A percentile compares a stretch with the other conserved stretches of the same genome.
phyloP scores from a whole-genome alignment of 2,797 vertebrate genomes.

The Arrhamphus sclerolepis region DNA sequence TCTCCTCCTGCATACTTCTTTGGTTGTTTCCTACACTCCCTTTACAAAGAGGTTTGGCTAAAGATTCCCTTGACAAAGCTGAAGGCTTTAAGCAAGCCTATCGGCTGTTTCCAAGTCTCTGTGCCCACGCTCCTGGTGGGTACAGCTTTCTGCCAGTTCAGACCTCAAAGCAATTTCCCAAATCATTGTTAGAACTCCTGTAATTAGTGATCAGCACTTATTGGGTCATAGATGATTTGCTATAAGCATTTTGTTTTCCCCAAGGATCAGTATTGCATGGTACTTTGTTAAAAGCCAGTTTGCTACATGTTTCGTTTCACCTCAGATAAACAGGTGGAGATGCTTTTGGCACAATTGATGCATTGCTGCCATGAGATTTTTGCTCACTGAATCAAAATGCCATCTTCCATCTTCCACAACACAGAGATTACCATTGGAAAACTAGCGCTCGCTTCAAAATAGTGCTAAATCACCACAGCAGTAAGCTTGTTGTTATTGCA shows the following conservation, averaged over 20 bases:
- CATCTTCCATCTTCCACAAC: constrained; percentile 46
- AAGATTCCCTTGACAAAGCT: constrained; percentile 59
- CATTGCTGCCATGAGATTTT: constrained; percentile 43
- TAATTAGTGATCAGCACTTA: constrained; percentile 50
- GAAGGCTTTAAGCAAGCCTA: constrained; percentile 53
- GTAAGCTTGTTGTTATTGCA: constrained; percentile 52
- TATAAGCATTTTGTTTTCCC: constrained; percentile 28
- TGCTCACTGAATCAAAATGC: constrained; percentile 55
- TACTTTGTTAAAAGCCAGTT: constrained; percentile 53
- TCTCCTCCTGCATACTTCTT: constrained; percentile 51
- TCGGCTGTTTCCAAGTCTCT: constrained; percentile 54
- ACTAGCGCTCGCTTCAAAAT: constrained; percentile 46
- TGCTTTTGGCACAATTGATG: constrained; percentile 38
- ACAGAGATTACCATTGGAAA: constrained; percentile 40
- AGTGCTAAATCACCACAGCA: constrained; percentile 68
- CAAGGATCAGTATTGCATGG: constrained; percentile 33
- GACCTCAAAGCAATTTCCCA: constrained; percentile 52
- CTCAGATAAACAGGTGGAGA: constrained; percentile 55
- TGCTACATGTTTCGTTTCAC: constrained; percentile 53
- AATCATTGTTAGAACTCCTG: constrained; percentile 51
- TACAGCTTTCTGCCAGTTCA: constrained; percentile 42
- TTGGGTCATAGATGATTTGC: constrained; percentile 35
- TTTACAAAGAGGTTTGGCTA: constrained; percentile 43
- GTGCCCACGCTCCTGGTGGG: constrained; percentile 46
- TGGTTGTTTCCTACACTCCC: constrained; percentile 42